These are phyloP conservation scores for Tenthredo mesomela DNA, from an alignment of 2,888 invertebrate species.

Conservation along the genomic window DNA sequence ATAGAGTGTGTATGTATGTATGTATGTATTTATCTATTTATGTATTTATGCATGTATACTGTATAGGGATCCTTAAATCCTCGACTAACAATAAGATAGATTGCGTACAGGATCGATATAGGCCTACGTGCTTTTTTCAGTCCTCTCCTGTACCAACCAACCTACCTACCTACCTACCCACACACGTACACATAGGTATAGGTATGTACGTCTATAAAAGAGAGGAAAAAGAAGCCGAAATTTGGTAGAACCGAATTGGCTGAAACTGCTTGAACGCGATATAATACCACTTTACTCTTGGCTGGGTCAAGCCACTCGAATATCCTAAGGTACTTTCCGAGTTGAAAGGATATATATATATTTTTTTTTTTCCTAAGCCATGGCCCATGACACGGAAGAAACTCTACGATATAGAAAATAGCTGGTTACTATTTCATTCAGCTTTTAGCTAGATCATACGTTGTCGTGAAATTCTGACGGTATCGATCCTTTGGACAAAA, in stretches of 20 bases:
- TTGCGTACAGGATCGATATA: slow-evolving; percentile 33
- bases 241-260: slow-evolving; percentile 13
- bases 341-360: slow-evolving; percentile 10
- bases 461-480: neutral
- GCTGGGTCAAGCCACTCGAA: slow-evolving; percentile 41
- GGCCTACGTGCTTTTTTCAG: slow-evolving; percentile 15
- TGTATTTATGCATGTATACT: neutral
- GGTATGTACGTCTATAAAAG: neutral
- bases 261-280: slow-evolving; percentile 34
- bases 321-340: slow-evolving; percentile 10
- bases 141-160: neutral
- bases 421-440: neutral
- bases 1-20: neutral
- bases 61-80: slow-evolving; percentile 27
- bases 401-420: neutral
- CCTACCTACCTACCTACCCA: neutral
- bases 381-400: neutral
- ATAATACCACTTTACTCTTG: slow-evolving; percentile 29
- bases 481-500: neutral
- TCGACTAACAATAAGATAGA: slow-evolving; percentile 33
- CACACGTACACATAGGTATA: neutral
- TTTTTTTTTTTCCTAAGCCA: neutral
- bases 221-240: slow-evolving; percentile 48
- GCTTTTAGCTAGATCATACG: neutral
- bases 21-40: neutral